phyloP scores from a whole-genome alignment of 2,113 vertebrate species.

The Notarius quadriscutis region DNA sequence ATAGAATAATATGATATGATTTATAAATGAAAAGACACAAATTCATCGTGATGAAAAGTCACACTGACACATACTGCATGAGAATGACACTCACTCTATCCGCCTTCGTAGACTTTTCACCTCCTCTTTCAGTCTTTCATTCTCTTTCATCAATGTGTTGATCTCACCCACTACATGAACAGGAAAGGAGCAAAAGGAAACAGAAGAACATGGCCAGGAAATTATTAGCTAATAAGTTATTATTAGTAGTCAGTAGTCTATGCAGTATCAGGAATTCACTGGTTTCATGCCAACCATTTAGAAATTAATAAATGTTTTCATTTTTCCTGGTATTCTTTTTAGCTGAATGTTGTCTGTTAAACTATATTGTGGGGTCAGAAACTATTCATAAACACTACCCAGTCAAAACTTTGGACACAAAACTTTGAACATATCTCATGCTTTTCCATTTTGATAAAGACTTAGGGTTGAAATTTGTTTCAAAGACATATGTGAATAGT shows the following conservation, averaged over 20 bases:
- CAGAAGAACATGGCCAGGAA: neutral
- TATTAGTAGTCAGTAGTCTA: neutral
- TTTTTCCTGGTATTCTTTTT: conserved; percentile 15
- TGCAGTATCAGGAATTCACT: neutral
- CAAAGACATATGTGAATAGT: neutral
- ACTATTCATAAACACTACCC: neutral
- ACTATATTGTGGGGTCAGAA: neutral
- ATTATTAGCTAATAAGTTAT: neutral
- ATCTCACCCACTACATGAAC: conserved; percentile 66
- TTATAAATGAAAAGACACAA: neutral
- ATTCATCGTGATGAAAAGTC: neutral
- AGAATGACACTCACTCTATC: conserved; percentile 62
- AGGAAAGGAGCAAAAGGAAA: conserved; percentile 3
- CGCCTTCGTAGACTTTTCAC: conserved; percentile 54
- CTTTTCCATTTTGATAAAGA: neutral
- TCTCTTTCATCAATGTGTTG: conserved; percentile 69
- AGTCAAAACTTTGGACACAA: neutral
- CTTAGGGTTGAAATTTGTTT: neutral
- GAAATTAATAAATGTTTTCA: neutral
- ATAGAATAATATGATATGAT: neutral
- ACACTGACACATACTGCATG: neutral
- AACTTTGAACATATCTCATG: neutral
- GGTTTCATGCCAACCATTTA: neutral
- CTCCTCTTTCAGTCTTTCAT: conserved; percentile 68
- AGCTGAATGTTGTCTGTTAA: neutral